Conservation (phyloP, 1,140 invertebrate species). For the Musca vetustissima region DNA sequence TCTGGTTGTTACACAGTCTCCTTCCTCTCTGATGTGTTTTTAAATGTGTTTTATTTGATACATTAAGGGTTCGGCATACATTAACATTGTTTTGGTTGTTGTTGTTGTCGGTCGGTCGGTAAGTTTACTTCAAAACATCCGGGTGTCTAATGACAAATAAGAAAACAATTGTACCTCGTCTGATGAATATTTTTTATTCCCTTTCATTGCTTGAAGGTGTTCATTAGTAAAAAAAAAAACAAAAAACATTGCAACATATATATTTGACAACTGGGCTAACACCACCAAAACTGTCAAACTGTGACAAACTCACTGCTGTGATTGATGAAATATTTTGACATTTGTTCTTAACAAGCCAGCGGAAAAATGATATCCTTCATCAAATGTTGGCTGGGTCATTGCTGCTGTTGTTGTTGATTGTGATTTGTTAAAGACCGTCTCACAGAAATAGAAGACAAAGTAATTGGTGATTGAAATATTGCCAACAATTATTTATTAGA, state of each 20-base stretch:
- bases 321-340: conserved; percentile 21
- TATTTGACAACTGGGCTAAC: neutral
- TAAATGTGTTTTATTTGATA: too few species aligned
- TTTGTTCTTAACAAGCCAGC: conserved; percentile 3
- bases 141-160: neutral
- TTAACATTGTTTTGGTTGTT: neutral
- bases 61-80: too few species aligned
- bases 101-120: too few species aligned
- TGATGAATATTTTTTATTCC: conserved; percentile 5
- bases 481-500: conserved; percentile 1
- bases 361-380: too few species aligned
- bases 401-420: neutral
- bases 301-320: neutral
- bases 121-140: too few species aligned
- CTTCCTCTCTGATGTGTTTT: too few species aligned
- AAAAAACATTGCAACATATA: conserved; percentile 9
- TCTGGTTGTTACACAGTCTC: too few species aligned
- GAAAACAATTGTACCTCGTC: neutral
- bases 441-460: too few species aligned
- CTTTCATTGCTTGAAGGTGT: conserved; percentile 13
- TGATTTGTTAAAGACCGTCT: neutral
- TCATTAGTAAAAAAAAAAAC: conserved; percentile 13
- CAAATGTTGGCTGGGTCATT: neutral
- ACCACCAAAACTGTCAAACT: too few species aligned
- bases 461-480: conserved; percentile 14